phyloP scores from a whole-genome alignment of 2,888 invertebrate species.

The Melangyna quadrimaculata region DNA sequence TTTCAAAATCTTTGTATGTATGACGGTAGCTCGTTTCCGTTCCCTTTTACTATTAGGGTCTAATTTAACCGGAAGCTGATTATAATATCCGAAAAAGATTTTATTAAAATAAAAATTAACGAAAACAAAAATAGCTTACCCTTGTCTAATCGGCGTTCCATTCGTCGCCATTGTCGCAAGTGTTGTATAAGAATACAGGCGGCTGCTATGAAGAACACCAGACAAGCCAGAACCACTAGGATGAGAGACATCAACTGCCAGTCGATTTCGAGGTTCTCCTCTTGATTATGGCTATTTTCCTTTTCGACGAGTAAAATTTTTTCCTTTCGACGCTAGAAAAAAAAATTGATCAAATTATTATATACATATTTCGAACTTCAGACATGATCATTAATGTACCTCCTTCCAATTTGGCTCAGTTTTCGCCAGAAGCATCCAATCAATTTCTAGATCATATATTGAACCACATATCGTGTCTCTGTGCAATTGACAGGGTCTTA shows the following conservation, averaged over 20 bases:
- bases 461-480: constrained; percentile 89
- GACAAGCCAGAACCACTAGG: constrained; percentile 88
- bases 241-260: constrained; percentile 88
- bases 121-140: constrained; percentile 82
- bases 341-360: constrained; percentile 12
- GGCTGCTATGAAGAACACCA: constrained; percentile 90
- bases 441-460: constrained; percentile 85
- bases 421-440: constrained; percentile 83
- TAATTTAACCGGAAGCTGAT: constrained; percentile 49
- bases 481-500: constrained; percentile 88
- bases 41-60: constrained; percentile 38
- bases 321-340: constrained; percentile 79
- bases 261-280: constrained; percentile 83
- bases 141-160: constrained; percentile 89
- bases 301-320: constrained; percentile 77
- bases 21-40: constrained; percentile 22
- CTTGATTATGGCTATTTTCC: constrained; percentile 76
- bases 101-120: background rate
- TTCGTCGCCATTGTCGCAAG: constrained; percentile 89
- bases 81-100: constrained; percentile 26
- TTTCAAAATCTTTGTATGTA: constrained; percentile 25
- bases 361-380: background rate
- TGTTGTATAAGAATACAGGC: constrained; percentile 89
- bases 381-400: constrained; percentile 72
- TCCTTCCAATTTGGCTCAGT: constrained; percentile 81